phyloP scores from a whole-genome alignment of 2,888 invertebrate species.

The Parnassius mnemosyne region DNA sequence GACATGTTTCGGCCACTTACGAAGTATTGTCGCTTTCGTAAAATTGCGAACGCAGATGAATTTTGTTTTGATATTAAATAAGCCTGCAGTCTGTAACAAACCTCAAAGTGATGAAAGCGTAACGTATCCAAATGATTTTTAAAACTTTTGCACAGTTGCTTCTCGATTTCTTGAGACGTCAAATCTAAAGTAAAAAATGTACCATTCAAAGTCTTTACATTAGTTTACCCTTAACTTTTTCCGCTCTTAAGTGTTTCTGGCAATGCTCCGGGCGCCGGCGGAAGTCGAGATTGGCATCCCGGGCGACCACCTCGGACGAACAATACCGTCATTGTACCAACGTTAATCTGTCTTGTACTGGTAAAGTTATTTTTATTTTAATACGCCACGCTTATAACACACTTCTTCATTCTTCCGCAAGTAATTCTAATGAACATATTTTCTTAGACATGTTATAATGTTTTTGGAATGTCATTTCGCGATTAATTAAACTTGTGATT shows the following conservation, averaged over 20 bases:
- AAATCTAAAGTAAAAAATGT: constrained; percentile 8
- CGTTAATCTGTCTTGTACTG: constrained; percentile 28
- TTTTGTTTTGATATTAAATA: constrained; percentile 17
- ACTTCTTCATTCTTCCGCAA: no score
- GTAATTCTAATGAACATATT: no score
- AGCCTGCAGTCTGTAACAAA: not conserved
- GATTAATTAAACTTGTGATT: no score
- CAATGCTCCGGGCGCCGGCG: constrained; percentile 72
- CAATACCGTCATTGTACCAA: constrained; percentile 51
- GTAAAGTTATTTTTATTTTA: constrained; percentile 3
- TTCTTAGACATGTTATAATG: no score
- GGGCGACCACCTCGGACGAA: constrained; percentile 59
- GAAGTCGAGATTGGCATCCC: constrained; percentile 60
- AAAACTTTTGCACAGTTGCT: not conserved
- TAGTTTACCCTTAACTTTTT: constrained; percentile 36
- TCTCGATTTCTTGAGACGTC: constrained; percentile 1
- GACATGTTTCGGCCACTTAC: constrained; percentile 12
- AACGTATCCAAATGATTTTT: not conserved
- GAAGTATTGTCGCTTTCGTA: constrained; percentile 4
- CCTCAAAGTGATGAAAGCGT: not conserved
- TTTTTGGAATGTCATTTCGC: no score
- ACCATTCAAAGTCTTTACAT: constrained; percentile 14
- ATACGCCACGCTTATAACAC: no score
- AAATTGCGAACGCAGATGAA: not conserved
- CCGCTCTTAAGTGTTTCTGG: constrained; percentile 57